Conservation (phyloP, 2,113 vertebrate species). For the Andinoacara biseriatus region DNA sequence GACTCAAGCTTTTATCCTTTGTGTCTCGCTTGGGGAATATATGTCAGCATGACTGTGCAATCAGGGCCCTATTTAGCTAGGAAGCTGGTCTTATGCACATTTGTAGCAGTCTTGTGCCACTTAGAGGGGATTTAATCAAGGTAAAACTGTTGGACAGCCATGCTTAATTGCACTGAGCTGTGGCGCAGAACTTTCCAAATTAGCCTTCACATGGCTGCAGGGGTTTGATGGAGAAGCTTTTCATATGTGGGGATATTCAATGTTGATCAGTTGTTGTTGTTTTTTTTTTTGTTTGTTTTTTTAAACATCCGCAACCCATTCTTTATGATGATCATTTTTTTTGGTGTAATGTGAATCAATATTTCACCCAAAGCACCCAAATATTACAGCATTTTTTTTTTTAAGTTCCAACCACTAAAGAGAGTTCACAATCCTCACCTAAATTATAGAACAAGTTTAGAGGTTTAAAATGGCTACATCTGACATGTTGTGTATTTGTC, state of each 20-base stretch:
- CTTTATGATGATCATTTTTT: neutral
- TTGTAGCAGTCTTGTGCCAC: neutral
- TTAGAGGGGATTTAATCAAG: constrained; percentile 23
- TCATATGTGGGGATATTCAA: neutral
- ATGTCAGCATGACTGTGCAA: neutral
- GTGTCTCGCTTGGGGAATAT: neutral
- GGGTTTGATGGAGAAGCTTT: constrained; percentile 9
- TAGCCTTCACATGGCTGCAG: neutral
- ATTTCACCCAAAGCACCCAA: neutral
- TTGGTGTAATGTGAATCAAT: neutral
- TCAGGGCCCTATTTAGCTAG: neutral
- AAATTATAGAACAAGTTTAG: neutral
- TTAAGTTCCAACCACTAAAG: neutral
- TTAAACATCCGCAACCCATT: neutral
- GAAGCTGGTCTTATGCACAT: neutral
- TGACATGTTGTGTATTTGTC: neutral
- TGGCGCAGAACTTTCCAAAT: constrained; percentile 10
- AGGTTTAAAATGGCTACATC: neutral
- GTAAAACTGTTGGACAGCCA: constrained; percentile 10
- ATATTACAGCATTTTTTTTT: neutral
- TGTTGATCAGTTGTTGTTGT: neutral
- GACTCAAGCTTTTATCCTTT: neutral
- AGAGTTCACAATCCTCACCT: neutral
- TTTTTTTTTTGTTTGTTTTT: neutral
- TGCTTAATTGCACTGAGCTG: constrained; percentile 25